A percentile compares a stretch with the other conserved stretches of the same genome.
phyloP scores from a whole-genome alignment of 2,797 vertebrate genomes.

The Urophycis tenuis region DNA sequence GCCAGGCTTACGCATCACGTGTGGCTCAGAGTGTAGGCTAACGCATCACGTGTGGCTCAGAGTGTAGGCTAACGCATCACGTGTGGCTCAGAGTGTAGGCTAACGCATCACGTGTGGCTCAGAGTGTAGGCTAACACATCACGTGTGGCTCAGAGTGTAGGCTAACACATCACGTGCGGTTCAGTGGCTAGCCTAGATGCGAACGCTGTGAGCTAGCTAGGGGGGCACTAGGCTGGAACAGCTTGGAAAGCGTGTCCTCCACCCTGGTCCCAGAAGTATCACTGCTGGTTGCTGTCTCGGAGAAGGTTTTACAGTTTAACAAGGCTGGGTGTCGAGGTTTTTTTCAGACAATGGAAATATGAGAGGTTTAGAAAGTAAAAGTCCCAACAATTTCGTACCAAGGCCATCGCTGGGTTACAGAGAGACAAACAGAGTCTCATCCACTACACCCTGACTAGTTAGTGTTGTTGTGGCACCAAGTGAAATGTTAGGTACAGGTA shows the following conservation, averaged over 20 bases:
- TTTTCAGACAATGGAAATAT: not conserved
- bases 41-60: not conserved
- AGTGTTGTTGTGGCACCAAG: not conserved
- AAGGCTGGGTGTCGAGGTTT: not conserved
- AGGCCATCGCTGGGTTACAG: too few relatives aligned
- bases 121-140: not conserved
- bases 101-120: too few relatives aligned
- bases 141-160: not conserved
- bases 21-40: not conserved
- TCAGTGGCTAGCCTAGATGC: not conserved
- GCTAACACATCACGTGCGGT: not conserved
- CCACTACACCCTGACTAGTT: not conserved
- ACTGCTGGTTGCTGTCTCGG: not conserved
- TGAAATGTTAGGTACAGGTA: slow-evolving; percentile 16
- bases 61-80: not conserved
- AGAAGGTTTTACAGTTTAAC: not conserved
- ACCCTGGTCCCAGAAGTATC: not conserved
- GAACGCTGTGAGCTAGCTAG: not conserved
- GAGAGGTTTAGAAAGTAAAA: not conserved
- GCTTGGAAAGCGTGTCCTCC: not conserved
- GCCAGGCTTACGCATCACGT: too few relatives aligned
- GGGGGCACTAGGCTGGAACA: not conserved
- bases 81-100: not conserved
- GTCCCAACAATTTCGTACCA: too few relatives aligned
- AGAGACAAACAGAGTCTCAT: not conserved